A percentile compares a stretch with the other conserved stretches of the same genome.
These are phyloP conservation scores for Zygaena filipendulae DNA, from an alignment of 2,888 invertebrate species.

Conservation along the genomic window DNA sequence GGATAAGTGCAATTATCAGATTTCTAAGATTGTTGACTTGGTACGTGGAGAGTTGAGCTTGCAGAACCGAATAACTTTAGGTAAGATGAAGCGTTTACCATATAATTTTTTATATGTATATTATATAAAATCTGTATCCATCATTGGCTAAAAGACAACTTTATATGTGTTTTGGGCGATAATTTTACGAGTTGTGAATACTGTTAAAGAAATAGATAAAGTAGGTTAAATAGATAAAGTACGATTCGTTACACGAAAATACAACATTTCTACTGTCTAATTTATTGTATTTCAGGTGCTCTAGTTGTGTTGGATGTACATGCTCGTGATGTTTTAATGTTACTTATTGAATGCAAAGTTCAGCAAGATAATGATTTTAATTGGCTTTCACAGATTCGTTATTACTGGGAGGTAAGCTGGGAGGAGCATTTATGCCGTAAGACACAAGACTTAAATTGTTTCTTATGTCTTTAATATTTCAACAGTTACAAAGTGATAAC, in stretches of 20 bases:
- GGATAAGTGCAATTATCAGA: slow-evolving; percentile 76
- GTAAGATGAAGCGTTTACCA: too few relatives aligned
- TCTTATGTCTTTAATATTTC: slow-evolving; percentile 4
- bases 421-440: too few relatives aligned
- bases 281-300: slow-evolving; percentile 68
- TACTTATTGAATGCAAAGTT: slow-evolving; percentile 72
- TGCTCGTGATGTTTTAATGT: slow-evolving; percentile 83
- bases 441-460: too few relatives aligned
- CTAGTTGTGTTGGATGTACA: slow-evolving; percentile 93
- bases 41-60: slow-evolving; percentile 84
- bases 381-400: slow-evolving; percentile 82
- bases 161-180: too few relatives aligned
- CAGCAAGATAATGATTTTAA: slow-evolving; percentile 81
- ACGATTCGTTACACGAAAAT: background rate
- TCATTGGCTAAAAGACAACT: too few relatives aligned
- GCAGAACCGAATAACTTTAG: slow-evolving; percentile 88
- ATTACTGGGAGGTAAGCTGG: slow-evolving; percentile 83
- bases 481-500: slow-evolving; percentile 37
- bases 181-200: too few relatives aligned
- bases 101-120: too few relatives aligned
- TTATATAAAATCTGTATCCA: too few relatives aligned
- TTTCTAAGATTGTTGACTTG: slow-evolving; percentile 81
- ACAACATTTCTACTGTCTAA: background rate
- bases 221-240: too few relatives aligned
- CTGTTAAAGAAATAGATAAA: too few relatives aligned